These are phyloP conservation scores for Uloborus plumipes DNA, from an alignment of 2,888 invertebrate species.

Conservation along the genomic window DNA sequence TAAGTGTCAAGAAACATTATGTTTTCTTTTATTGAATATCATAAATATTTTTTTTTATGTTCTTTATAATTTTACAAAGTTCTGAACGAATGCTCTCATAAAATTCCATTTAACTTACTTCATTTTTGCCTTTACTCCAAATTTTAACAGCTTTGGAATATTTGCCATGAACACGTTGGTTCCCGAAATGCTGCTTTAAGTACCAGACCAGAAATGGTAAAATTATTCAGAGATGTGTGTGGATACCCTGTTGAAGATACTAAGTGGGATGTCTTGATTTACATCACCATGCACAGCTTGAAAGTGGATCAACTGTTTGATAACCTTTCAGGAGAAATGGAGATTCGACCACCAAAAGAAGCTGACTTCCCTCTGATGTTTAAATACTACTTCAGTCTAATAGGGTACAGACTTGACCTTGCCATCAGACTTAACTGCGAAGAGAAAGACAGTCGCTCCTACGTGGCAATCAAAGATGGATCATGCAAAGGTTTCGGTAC, in stretches of 20 bases:
- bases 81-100: too few species aligned
- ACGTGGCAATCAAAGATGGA: conserved; percentile 42
- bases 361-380: conserved; percentile 23
- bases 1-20: too few species aligned
- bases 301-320: conserved; percentile 21
- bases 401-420: conserved; percentile 25
- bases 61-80: too few species aligned
- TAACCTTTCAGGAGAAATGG: conserved; percentile 7
- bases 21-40: too few species aligned
- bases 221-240: conserved; percentile 46
- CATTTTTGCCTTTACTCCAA: too few species aligned
- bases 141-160: conserved; percentile 55
- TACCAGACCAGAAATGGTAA: conserved; percentile 41
- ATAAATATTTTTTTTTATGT: too few species aligned
- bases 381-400: conserved; percentile 35
- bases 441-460: conserved; percentile 28
- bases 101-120: too few species aligned
- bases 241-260: conserved; percentile 44
- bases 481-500: conserved; percentile 54
- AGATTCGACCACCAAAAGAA: conserved; percentile 27
- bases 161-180: conserved; percentile 48
- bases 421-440: conserved; percentile 33
- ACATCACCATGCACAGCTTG: conserved; percentile 19
- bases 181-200: conserved; percentile 36
- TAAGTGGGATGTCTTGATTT: conserved; percentile 18